A percentile compares a stretch with the other conserved stretches of the same genome.
phyloP scores from a whole-genome alignment of 1,140 invertebrate genomes.

The Sitophilus oryzae region DNA sequence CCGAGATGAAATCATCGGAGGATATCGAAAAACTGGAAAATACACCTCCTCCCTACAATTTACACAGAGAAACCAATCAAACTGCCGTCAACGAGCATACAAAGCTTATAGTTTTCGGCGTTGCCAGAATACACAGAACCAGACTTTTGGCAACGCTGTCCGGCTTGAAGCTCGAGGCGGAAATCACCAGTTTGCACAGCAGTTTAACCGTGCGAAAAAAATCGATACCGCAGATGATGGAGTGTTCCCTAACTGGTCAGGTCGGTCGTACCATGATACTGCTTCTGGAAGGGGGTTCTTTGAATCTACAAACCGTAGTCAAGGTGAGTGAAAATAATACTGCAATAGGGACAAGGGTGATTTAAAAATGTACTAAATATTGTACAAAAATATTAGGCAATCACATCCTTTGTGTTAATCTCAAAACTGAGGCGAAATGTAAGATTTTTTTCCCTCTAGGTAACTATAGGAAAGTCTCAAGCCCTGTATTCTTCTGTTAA shows the following conservation, averaged over 20 bases:
- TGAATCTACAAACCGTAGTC: constrained; percentile 90
- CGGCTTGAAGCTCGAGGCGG: constrained; percentile 86
- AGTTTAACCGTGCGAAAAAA: constrained; percentile 72
- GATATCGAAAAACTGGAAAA: constrained; percentile 46
- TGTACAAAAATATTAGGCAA: too few relatives aligned
- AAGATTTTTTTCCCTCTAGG: constrained; percentile 3
- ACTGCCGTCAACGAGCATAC: constrained; percentile 33
- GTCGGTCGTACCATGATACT: constrained; percentile 89
- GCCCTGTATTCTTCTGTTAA: constrained; percentile 81
- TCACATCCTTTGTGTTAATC: too few relatives aligned
- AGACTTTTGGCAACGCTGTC: constrained; percentile 84
- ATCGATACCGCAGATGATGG: constrained; percentile 61
- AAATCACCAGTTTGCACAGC: constrained; percentile 77
- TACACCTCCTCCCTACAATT: constrained; percentile 32
- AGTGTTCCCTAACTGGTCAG: constrained; percentile 85
- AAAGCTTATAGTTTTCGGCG: constrained; percentile 49
- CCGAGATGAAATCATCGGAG: constrained; percentile 43
- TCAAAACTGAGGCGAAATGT: constrained; percentile 69
- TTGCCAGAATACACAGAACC: constrained; percentile 82
- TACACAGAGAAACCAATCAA: constrained; percentile 17
- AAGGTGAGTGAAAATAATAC: too few relatives aligned
- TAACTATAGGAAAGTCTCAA: constrained; percentile 66
- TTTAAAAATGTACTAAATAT: too few relatives aligned
- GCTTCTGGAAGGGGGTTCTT: constrained; percentile 80
- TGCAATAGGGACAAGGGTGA: too few relatives aligned